Conservation (phyloP, 2,797 vertebrate genomes). For the Thripadectes ignobilis region DNA sequence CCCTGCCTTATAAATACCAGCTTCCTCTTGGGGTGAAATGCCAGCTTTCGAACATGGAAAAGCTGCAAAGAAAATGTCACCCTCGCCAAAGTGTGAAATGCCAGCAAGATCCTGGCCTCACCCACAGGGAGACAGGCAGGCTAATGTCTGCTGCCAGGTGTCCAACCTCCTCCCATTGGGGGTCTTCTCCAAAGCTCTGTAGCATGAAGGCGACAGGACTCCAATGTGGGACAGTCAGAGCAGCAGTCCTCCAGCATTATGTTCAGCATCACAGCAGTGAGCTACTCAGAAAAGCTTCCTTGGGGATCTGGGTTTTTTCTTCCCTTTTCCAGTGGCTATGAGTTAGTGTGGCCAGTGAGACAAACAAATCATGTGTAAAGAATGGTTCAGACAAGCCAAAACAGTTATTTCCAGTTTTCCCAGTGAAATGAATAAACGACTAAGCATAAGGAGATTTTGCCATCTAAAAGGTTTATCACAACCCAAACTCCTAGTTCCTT, state of each 20-base stretch:
- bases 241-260: too few relatives aligned
- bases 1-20: conserved; percentile 65
- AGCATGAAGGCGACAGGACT: neutral
- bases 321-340: neutral
- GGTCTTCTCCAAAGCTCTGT: neutral
- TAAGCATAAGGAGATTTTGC: conserved; percentile 27
- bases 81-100: conserved; percentile 60
- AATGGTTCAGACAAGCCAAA: neutral
- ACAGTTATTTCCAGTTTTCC: conserved; percentile 8
- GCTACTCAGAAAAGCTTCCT: neutral
- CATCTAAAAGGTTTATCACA: conserved; percentile 17
- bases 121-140: neutral
- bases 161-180: rapidly evolving
- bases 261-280: neutral
- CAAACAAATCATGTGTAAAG: neutral
- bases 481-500: neutral
- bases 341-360: neutral
- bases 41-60: conserved; percentile 44
- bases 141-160: neutral
- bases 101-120: neutral
- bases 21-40: conserved; percentile 65
- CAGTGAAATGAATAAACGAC: conserved; percentile 38
- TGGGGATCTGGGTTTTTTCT: neutral
- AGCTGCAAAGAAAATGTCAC: conserved; percentile 67
- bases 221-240: neutral